Evolutionary conservation across 2,888 invertebrate genomes (phyloP), one percentile per base, ranked within the genome.

Genomic region (Drymonia ruficornis): DNA sequence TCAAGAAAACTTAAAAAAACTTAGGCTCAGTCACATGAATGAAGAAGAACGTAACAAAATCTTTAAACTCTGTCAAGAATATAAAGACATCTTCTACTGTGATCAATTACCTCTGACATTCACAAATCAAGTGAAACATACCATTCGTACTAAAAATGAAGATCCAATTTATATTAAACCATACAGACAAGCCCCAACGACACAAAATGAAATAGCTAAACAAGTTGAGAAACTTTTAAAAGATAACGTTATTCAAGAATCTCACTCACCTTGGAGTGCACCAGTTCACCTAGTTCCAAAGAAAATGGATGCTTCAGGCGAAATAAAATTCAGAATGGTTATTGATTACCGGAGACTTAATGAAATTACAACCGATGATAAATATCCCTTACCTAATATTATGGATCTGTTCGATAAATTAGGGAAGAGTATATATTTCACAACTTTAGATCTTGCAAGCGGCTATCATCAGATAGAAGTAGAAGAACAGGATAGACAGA

Each of bases 341-440:
- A 74, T 83, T 1, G 83, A 85, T 56, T 85, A 79, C 55, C 52
- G 80, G 34, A 76, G 80, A 19, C 46, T 67, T 9, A 64, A 68
- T 44, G 65, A 66, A 2, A 34, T 43, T 0, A 45, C 44, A 6
- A 36, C n/a, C 11, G 50, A 50, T 12, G 50, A 50, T 15, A 67
- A 63, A 53, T 68, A 65, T 15, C 66, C 67, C 0, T 16, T 70
- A 18, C 64, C 64, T 5, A 61, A 67, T 44, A 65, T 65, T 9
- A 52, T 16, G 1, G 58, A 66, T 19, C 8, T 64, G 15, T 66
- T 68, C 31, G 69, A 67, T 28, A 66, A 52, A 46, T 44, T 70
- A 51, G 67, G 67, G 2, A 19, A 53, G 48, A 6, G 28, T 29
- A 9, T 2, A 8, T 50, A 50, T 16, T 50, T 50, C 15, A 43